These are phyloP conservation scores for Limnephilus auricula DNA, from an alignment of 2,888 invertebrate genomes.

Conservation along the genomic window DNA sequence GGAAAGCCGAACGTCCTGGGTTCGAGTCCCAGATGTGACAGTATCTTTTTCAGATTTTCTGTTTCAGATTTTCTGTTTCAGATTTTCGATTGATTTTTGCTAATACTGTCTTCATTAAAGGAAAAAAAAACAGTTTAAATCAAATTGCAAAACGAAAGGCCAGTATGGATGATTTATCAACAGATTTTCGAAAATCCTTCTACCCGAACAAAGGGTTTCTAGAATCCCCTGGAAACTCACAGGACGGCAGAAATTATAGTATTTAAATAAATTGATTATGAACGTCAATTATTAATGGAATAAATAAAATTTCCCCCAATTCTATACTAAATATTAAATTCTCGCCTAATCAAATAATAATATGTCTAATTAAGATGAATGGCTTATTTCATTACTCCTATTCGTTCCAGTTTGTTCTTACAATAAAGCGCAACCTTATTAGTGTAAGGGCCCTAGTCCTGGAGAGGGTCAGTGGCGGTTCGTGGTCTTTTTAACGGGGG, in stretches of 20 bases:
- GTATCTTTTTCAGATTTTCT: too few relatives aligned
- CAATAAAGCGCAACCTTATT: constrained; percentile 66
- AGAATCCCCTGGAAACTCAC: background rate
- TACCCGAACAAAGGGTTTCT: background rate
- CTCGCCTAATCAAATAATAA: constrained; percentile 4
- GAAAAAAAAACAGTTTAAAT: background rate
- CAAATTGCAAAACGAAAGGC: background rate
- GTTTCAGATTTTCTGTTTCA: too few relatives aligned
- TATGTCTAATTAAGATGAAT: constrained; percentile 43
- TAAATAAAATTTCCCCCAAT: background rate
- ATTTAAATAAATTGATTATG: background rate
- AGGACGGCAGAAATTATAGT: background rate
- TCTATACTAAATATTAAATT: background rate
- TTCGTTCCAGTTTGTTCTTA: constrained; percentile 63
- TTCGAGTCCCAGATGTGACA: too few relatives aligned
- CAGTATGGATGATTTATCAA: background rate
- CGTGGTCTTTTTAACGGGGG: too few relatives aligned
- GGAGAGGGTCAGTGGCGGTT: too few relatives aligned
- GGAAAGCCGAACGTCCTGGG: too few relatives aligned
- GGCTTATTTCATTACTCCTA: constrained; percentile 52
- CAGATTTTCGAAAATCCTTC: background rate
- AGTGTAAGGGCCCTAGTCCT: constrained; percentile 58
- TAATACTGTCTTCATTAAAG: too few relatives aligned
- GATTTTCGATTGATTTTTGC: too few relatives aligned
- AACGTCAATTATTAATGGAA: background rate